These are phyloP conservation scores for Eufriesea mexicana DNA, from an alignment of 1,140 invertebrate genomes.

Conservation along the genomic window DNA sequence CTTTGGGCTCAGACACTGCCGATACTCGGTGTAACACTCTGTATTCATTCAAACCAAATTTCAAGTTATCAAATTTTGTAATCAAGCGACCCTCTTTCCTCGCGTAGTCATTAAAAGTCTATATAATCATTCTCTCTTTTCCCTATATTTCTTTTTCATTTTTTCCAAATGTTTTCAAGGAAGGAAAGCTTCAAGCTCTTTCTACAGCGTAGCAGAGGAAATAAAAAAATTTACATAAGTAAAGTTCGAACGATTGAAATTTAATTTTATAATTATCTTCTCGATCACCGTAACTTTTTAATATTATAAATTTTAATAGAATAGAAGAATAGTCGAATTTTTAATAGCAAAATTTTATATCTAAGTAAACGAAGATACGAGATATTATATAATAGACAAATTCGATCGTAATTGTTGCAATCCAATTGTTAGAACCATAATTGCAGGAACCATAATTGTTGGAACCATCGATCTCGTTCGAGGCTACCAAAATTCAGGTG, in stretches of 20 bases:
- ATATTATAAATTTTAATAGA: no score
- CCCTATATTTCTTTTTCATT: background rate
- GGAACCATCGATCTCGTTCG: background rate
- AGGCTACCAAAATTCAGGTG: background rate
- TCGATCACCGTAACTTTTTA: no score
- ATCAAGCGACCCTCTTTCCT: slow-evolving; percentile 32
- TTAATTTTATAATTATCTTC: background rate
- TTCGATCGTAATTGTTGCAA: no score
- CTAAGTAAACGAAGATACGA: no score
- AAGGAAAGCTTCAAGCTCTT: background rate
- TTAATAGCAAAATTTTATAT: no score
- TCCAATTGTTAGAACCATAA: no score
- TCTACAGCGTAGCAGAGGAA: background rate
- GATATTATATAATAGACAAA: no score
- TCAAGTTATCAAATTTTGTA: slow-evolving; percentile 66
- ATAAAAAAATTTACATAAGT: background rate
- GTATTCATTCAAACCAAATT: slow-evolving; percentile 82
- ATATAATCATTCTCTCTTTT: background rate
- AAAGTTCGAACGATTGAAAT: background rate
- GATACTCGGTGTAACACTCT: slow-evolving; percentile 85
- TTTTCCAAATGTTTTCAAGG: background rate
- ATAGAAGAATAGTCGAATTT: no score
- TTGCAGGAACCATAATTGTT: no score
- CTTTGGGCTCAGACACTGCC: slow-evolving; percentile 87
- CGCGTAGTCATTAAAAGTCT: background rate